Evolutionary conservation across 2,888 invertebrate species (phyloP), one percentile per base, ranked within the genome.

Genomic region (Oligia strigilis): DNA sequence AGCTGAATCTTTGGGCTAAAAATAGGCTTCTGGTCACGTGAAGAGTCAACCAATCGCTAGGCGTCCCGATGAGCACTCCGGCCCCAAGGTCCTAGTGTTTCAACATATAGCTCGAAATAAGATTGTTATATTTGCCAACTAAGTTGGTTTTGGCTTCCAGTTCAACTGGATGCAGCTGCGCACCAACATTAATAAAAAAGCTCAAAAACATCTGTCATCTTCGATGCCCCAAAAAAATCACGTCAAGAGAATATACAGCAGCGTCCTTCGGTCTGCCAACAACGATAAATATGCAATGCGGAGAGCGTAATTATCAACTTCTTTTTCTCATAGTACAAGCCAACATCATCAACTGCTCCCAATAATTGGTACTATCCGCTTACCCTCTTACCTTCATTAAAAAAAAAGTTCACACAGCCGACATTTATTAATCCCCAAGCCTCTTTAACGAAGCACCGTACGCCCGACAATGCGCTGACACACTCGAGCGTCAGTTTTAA

Each of bases 401-500:
- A 85, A 82, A 29, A 64, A 74, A 65, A 72, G 36, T 72, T 55
- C 13, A 23, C 17, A 72, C 43, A 77, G 40, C n/a, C 40, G 1
- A 72, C 4, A 78, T 82, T 89, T 80, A 83, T 89, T 80, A 83
- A 88, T 85, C 82, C 73, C 79, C 40, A 74, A 77, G 75, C 58
- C 76, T 72, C 76, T 84, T 79, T 82, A 79, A 78, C 77, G 81
- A 88, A 78, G 85, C 62, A 8, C 14, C 69, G 43, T 77, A 73
- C 69, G 72, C 64, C 64, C 80, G 87, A 89, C 90, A 89, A 90
- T 89, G 81, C 78, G 88, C 89, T 87, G 89, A 87, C 90, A 84
- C 77, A 85, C 77, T 72, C 75, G 55, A 49, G 79, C 88, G 76
- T 84, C 84, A 81, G 83, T 87, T 87, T 89, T 85, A 89, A 89